Conservation (phyloP, 2,113 vertebrate genomes). For the Fregata magnificens region DNA sequence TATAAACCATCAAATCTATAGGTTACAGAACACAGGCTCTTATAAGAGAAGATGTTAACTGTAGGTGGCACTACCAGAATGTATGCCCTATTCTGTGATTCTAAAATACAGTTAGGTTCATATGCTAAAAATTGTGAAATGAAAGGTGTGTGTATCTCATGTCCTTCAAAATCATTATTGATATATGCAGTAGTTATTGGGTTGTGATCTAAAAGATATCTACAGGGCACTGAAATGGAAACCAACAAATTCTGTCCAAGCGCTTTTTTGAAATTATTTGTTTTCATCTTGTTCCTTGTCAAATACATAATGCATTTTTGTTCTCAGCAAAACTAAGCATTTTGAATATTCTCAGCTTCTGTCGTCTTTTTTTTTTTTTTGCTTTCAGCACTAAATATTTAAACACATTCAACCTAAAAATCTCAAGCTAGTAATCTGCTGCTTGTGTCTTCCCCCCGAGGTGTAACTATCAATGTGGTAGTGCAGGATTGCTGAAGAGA, state of each 20-base stretch:
- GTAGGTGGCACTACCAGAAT: not conserved
- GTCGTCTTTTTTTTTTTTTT: not conserved
- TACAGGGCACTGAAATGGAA: conserved; percentile 52
- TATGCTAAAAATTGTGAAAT: conserved; percentile 42
- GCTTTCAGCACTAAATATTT: conserved; percentile 73
- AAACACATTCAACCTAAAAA: conserved; percentile 56
- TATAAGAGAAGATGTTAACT: not conserved
- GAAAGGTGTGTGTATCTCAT: conserved; percentile 9
- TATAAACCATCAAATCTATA: not conserved
- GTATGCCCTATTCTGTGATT: not conserved
- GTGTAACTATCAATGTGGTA: not conserved
- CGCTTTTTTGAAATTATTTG: conserved; percentile 49
- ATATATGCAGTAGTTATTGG: conserved; percentile 42
- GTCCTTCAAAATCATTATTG: conserved; percentile 63
- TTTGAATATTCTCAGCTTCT: conserved; percentile 49
- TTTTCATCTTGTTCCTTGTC: conserved; percentile 66
- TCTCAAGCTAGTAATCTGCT: conserved; percentile 41
- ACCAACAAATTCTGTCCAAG: conserved; percentile 52
- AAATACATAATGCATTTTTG: conserved; percentile 69
- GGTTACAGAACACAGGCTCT: not conserved
- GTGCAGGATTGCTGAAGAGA: not conserved
- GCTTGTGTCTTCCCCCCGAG: not conserved
- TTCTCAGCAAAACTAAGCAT: conserved; percentile 62
- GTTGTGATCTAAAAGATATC: conserved; percentile 61
- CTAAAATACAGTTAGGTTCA: conserved; percentile 35